Evolutionary conservation across 2,113 vertebrate genomes (phyloP), one percentile per base, ranked within the genome.

Genomic region (Aramus guarauna): DNA sequence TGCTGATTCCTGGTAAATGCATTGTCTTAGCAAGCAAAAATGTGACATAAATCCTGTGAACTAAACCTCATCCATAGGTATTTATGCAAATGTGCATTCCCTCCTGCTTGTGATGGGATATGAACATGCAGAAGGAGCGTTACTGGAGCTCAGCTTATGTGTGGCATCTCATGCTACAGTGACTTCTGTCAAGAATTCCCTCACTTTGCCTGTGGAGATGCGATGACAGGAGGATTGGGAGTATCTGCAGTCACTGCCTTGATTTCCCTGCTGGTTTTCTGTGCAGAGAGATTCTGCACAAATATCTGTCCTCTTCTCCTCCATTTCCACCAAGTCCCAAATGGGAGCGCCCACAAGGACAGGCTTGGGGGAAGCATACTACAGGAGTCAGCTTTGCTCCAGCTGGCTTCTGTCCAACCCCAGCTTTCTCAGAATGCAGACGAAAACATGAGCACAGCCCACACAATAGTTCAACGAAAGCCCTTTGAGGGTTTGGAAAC

Each of bases 121-220:
- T 6, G 37, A 91, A 78, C 37, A 59, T 55, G 73, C 34, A 81
- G 86, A 80, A 58, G 69, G 55, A 89, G 64, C 9, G 36, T 77
- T 90, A 30, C 69, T 80, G 73, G 68, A 77, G 34, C 66, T 81
- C 47, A 75, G 73, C 69, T 71, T 34, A 52, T 85, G 39, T 19
- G 39, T 81, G 45, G 12, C 75, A 45, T 72, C 66, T 95, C 66
- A 95, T 72, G 74, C 90, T 85, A 52, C 73, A 78, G 86, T 85
- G 91, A 89, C 69, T 96, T 93, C 62, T 92, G 93, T 89, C 94
- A 91, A 80, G 60, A 92, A 94, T 91, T 97, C 84, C 62, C 56
- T 91, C 6, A 8, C 77, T 92, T 87, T 89, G 60, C 41, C 52
- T 68, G 41, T 91, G 48, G 77, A 94, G 60, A 85, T 78, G 69